These are phyloP conservation scores for Gnathonemus longibarbis DNA, from an alignment of 2,113 vertebrate genomes.

Conservation along the genomic window DNA sequence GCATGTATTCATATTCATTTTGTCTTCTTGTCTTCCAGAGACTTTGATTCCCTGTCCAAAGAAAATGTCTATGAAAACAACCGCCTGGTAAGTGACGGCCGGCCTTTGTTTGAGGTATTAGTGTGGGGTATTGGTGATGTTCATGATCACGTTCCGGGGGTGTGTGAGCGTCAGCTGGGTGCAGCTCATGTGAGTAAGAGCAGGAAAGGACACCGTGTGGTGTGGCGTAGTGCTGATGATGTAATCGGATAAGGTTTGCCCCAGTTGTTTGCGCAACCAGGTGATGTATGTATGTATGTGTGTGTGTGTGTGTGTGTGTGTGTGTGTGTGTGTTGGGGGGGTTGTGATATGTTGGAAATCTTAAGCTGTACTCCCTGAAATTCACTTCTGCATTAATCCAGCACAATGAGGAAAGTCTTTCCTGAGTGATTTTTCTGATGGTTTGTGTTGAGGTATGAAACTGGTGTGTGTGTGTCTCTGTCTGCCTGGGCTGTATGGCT, in stretches of 20 bases:
- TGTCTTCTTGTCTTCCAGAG: constrained; percentile 67
- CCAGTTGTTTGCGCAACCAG: background rate
- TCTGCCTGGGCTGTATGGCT: background rate
- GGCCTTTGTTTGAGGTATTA: background rate
- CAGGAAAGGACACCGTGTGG: background rate
- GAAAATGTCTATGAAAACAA: constrained; percentile 96
- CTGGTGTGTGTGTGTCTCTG: background rate
- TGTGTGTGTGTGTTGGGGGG: background rate
- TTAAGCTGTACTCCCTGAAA: background rate
- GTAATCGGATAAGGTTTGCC: background rate
- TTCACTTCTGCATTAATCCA: background rate
- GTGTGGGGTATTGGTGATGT: background rate
- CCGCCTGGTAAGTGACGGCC: constrained; percentile 75
- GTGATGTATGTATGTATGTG: background rate
- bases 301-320: background rate
- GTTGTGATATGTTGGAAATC: background rate
- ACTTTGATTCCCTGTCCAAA: constrained; percentile 87
- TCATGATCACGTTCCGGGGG: background rate
- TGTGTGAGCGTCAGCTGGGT: background rate
- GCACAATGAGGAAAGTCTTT: background rate
- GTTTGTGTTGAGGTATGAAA: too few relatives aligned
- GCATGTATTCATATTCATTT: background rate
- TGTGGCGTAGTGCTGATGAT: background rate
- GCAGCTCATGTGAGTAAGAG: background rate
- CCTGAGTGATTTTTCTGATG: background rate